phyloP scores from a whole-genome alignment of 1,140 invertebrate species.

The Bombus terrestris region DNA sequence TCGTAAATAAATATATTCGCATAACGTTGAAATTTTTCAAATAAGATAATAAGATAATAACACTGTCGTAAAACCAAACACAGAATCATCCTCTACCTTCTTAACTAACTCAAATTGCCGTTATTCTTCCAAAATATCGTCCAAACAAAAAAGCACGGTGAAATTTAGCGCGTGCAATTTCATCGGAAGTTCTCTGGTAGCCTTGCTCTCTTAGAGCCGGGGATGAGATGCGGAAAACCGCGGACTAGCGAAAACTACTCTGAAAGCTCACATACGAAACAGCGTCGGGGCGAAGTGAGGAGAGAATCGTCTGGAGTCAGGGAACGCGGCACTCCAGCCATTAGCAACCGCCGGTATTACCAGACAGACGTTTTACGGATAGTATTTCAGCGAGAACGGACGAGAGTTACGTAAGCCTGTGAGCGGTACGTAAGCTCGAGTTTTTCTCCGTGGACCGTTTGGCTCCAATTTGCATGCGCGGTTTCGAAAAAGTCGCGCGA shows the following conservation, averaged over 20 bases:
- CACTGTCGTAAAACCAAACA: too few species aligned
- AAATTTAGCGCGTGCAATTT: not conserved
- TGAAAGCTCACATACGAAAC: constrained; percentile 3
- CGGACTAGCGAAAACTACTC: constrained; percentile 16
- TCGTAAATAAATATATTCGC: too few species aligned
- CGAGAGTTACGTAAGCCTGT: constrained; percentile 59
- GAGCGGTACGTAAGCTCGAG: constrained; percentile 47
- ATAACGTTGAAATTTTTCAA: too few species aligned
- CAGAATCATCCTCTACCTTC: not conserved
- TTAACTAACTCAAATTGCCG: not conserved
- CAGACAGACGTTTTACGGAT: constrained; percentile 37
- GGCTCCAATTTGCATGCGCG: constrained; percentile 42
- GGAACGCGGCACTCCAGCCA: constrained; percentile 9
- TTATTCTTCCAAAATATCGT: not conserved
- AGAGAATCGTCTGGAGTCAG: constrained; percentile 9
- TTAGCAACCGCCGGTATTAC: constrained; percentile 29
- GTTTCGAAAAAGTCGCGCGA: constrained; percentile 45
- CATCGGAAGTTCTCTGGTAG: not conserved
- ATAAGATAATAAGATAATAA: too few species aligned
- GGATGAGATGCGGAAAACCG: not conserved
- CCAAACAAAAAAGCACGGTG: too few species aligned
- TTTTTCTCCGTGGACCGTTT: constrained; percentile 59
- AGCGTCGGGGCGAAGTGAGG: not conserved
- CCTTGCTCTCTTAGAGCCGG: not conserved
- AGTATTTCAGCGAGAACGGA: constrained; percentile 34